Evolutionary conservation across 1,140 invertebrate genomes (phyloP).

Genomic region (Goniozus legneri): DNA sequence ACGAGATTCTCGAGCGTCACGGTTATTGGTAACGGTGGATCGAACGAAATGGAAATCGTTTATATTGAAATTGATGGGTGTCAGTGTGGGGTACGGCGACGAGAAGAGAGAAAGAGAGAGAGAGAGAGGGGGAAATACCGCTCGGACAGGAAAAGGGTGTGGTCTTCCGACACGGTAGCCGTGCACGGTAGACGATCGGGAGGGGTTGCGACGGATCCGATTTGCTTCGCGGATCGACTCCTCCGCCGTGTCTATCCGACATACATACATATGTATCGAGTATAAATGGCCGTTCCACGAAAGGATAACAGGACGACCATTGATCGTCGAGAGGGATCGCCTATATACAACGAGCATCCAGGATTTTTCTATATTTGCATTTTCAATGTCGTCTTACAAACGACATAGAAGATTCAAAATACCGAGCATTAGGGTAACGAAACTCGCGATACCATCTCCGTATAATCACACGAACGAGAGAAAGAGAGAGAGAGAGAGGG

Average conservation of each 20-base stretch:
- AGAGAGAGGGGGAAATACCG: too few relatives aligned
- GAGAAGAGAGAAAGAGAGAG: too few relatives aligned
- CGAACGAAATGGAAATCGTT: too few relatives aligned
- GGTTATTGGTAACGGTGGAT: too few relatives aligned
- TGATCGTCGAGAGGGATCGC: neutral
- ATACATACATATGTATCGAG: too few relatives aligned
- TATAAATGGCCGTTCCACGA: conserved; percentile 35
- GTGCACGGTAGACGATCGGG: too few relatives aligned
- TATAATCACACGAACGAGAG: conserved; percentile 1
- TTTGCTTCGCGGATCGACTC: conserved; percentile 16
- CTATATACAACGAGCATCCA: conserved; percentile 10
- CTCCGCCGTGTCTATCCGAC: conserved; percentile 13
- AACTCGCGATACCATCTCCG: conserved; percentile 4
- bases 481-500: neutral
- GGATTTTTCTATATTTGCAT: conserved; percentile 22
- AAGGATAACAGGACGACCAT: conserved; percentile 39
- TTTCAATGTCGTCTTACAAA: too few relatives aligned
- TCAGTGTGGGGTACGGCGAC: too few relatives aligned
- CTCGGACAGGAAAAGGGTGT: conserved; percentile 20
- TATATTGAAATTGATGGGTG: too few relatives aligned
- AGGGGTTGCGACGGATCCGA: conserved; percentile 27
- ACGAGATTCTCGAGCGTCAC: too few relatives aligned
- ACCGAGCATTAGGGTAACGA: too few relatives aligned
- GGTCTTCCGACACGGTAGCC: conserved; percentile 21
- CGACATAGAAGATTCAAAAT: too few relatives aligned